Base-by-base conservation (phyloP, 2,113 vertebrate species). In the Reinhardtius hippoglossoides region DNA sequence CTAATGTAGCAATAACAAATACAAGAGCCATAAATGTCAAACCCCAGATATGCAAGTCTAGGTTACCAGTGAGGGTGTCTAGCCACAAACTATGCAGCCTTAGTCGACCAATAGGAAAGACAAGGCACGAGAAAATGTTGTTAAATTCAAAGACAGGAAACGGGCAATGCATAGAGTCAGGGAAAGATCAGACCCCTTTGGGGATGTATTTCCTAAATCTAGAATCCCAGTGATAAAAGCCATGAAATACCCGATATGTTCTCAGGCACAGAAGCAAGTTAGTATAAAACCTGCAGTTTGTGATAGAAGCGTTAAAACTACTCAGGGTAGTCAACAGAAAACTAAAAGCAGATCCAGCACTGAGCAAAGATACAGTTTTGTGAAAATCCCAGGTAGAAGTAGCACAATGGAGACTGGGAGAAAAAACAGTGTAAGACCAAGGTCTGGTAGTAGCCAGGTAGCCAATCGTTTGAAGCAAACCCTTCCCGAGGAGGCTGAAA, bases 171-270 rank as follows among this genome's bases (percentile, higher is more conserved):
- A 26, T 63, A 92, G 93, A 89, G 90, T 92, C 88, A 90, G 87
- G 76, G 95, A 93, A 93, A 92, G 91, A 88, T 89, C 89, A 63
- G 91, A 93, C 70, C 65, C 90, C 83, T 91, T 95, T 90, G 78
- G 93, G 70, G 91, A 94, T 90, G 1, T 90, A 86, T 94, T 94
- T 77, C 82, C 87, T 55, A 97, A 93, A 94, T 97, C 96, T 89
- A 96, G 93, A 93, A 98, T 99, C 82, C 97, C 98, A 85, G 76
- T 98, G 60, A 95, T 97, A 89, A 93, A 92, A 88, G 90, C 93
- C 84, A 94, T 91, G 84, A 96, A 91, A 81, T n/a, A 76, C 24
- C n/a, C 76, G 78, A 89, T 85, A 55, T 50, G 82, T 89, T 90
- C 82, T 85, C 91, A 84, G 84, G 90, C 93, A 78, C 76, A 89